Evolutionary conservation across 2,797 vertebrate species (phyloP).

Genomic region (Calcarius lapponicus): DNA sequence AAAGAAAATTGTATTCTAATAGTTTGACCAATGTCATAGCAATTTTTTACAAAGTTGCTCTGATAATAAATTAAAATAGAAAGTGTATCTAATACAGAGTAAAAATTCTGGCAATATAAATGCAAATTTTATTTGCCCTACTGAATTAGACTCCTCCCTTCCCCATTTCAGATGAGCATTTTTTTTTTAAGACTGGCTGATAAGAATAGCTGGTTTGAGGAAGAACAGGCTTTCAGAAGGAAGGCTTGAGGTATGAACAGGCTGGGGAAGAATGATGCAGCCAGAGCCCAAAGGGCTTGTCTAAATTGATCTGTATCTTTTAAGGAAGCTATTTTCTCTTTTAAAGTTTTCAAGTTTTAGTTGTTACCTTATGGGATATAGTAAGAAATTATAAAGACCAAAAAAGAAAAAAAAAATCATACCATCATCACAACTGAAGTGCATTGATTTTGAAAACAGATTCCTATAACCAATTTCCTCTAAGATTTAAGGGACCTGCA

Average conservation of each 20-base stretch:
- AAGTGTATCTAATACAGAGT: background rate
- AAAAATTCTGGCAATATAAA: background rate
- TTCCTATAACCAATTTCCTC: background rate
- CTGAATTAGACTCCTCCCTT: background rate
- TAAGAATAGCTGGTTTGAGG: background rate
- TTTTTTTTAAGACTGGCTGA: constrained; percentile 14
- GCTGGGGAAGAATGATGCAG: background rate
- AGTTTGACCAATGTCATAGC: background rate
- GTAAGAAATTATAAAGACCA: constrained; percentile 33
- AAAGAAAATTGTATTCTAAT: background rate
- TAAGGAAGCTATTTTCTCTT: background rate
- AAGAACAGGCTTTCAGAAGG: background rate
- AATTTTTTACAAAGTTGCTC: background rate
- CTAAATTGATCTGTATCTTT: constrained; percentile 44
- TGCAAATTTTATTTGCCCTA: background rate
- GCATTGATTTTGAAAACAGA: constrained; percentile 40
- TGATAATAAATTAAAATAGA: background rate
- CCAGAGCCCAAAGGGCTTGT: constrained; percentile 33
- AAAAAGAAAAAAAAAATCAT: background rate
- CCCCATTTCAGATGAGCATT: background rate
- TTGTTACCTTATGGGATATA: constrained; percentile 51
- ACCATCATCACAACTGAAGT: constrained; percentile 32
- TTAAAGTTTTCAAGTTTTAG: constrained; percentile 69
- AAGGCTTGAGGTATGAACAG: background rate
- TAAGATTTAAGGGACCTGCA: constrained; percentile 14